Evolutionary conservation across 1,140 invertebrate species (phyloP), one percentile per base, ranked within the genome.

Genomic region (Lasioglossum baleicum): DNA sequence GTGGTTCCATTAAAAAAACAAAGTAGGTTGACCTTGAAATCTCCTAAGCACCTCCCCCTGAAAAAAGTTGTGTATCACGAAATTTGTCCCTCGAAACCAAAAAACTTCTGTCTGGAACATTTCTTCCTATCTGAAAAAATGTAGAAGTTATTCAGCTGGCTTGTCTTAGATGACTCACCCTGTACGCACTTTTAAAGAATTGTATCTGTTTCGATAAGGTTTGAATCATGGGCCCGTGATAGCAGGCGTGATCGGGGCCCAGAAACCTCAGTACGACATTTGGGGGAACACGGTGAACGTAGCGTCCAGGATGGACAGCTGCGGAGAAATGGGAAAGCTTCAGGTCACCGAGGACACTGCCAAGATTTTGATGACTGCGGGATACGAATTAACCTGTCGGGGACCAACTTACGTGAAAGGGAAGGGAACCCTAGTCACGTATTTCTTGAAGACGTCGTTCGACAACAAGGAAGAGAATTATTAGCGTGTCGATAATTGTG

Each of bases 271-370:
- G 88, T 99, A 99, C 92, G 99, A 99, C 88, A 99, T 97, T 86
- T 99, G 98, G 98, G 98, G 98, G 5, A 99, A 99, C 92, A 98
- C 98, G 0, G 98, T 99, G 0, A 99, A 99, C 91, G 98, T 99
- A 8, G 96, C 96, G 2, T 99, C 97, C 11, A 93, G 98, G 44
- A 99, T 99, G 98, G 98, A 99, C 90, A 98, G 97, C 83, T 98
- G 98, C 79, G 98, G 98, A 0, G 94, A 97, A 83, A 97, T 98
- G 94, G 97, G 97, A 40, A 94, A 95, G 48, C 95, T 97, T 89
- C 97, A 97, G 94, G 97, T 97, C 6, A 98, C 98, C 0, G 97
- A 98, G 88, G 97, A 98, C 80, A 97, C 98, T 5, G 97, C 97
- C 10, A 97, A 97, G 93, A 96, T 98, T 76, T 92, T 99, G 13